These are phyloP conservation scores for Liasis olivaceus DNA, from an alignment of 2,797 vertebrate species.

Conservation along the genomic window DNA sequence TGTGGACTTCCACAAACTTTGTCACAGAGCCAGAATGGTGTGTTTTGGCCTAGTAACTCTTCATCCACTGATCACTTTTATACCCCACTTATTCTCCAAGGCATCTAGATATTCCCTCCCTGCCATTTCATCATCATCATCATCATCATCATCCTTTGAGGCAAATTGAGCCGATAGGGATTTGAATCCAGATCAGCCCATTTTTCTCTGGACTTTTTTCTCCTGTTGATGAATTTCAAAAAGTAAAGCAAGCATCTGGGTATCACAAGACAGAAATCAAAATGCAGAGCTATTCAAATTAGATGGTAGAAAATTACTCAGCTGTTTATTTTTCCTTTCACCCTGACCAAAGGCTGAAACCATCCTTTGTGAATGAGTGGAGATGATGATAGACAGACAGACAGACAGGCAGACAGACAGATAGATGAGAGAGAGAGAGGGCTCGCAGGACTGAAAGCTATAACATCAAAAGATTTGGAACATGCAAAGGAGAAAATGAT, in stretches of 20 bases:
- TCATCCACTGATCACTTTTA: not conserved
- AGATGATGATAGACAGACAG: too few relatives aligned
- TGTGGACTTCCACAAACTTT: not conserved
- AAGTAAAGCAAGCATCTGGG: not conserved
- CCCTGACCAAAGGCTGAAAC: too few relatives aligned
- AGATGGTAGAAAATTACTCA: not conserved
- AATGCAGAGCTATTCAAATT: not conserved
- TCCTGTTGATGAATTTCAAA: not conserved
- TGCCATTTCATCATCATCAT: not conserved
- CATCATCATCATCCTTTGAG: too few relatives aligned
- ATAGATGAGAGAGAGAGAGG: too few relatives aligned
- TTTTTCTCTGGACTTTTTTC: not conserved
- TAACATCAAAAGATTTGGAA: too few relatives aligned
- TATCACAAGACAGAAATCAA: not conserved
- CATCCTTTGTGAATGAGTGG: not conserved
- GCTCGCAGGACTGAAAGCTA: too few relatives aligned
- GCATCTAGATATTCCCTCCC: not conserved
- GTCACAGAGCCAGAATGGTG: not conserved
- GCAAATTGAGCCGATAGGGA: not conserved
- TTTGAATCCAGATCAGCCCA: not conserved
- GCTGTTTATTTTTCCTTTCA: too few relatives aligned
- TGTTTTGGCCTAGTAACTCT: not conserved
- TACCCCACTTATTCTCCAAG: not conserved
- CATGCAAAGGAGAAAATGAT: too few relatives aligned
- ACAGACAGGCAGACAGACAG: too few relatives aligned